These are phyloP conservation scores for Orthonychiurus folsomi DNA, from an alignment of 2,888 invertebrate genomes.

Conservation along the genomic window DNA sequence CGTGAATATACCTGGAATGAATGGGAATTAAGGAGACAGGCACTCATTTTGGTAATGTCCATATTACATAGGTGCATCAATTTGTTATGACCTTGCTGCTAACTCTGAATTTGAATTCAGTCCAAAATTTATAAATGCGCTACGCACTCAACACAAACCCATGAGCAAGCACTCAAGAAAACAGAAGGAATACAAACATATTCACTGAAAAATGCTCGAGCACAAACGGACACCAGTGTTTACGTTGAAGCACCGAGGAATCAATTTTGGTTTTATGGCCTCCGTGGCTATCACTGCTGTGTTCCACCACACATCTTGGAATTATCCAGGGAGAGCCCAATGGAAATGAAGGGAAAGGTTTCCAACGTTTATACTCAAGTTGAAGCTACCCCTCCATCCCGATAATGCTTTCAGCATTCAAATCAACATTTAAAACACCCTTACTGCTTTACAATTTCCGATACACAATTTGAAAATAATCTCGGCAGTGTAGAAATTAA, in stretches of 20 bases:
- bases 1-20: conserved; percentile 35
- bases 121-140: conserved; percentile 32
- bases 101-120: conserved; percentile 16
- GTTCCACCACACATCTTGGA: conserved; percentile 37
- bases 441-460: no score
- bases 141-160: conserved; percentile 37
- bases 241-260: conserved; percentile 24
- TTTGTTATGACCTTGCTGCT: not conserved
- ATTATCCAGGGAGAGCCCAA: conserved; percentile 27
- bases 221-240: conserved; percentile 27
- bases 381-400: no score
- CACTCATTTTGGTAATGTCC: conserved; percentile 29
- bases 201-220: conserved; percentile 17
- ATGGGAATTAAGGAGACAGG: conserved; percentile 34
- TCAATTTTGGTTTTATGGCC: conserved; percentile 32
- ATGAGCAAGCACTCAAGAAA: conserved; percentile 24
- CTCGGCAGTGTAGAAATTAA: no score
- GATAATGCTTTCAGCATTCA: no score
- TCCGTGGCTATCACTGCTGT: conserved; percentile 30
- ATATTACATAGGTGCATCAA: not conserved
- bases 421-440: no score
- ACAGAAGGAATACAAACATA: conserved; percentile 24
- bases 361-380: no score
- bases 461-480: no score
- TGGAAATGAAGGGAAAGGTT: no score